These are phyloP conservation scores for Parazoanthus swiftii DNA, from an alignment of 92 coral and sea anemone genomes.

Conservation along the genomic window DNA sequence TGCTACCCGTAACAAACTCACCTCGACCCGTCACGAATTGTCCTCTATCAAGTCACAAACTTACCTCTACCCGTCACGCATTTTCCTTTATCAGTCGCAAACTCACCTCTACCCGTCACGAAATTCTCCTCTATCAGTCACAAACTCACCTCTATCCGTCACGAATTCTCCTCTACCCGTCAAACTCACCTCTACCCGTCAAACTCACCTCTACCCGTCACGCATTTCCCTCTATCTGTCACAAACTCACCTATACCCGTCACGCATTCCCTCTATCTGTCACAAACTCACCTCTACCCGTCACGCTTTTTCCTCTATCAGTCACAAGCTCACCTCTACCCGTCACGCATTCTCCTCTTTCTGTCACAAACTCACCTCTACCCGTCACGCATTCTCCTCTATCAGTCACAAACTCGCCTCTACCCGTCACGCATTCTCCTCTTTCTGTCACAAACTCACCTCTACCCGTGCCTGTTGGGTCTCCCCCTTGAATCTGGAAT, in stretches of 20 bases:
- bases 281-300: background rate
- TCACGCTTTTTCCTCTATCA: conserved; percentile 21
- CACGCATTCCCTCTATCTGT: background rate
- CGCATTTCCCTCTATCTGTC: background rate
- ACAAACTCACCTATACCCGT: background rate
- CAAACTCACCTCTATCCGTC: no score
- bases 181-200: no score
- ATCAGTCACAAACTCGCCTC: background rate
- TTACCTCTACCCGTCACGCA: background rate
- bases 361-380: background rate
- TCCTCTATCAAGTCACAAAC: background rate
- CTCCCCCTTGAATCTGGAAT: conserved; percentile 97
- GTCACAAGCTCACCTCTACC: background rate
- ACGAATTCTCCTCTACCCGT: no score
- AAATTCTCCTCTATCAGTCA: no score
- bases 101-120: no score
- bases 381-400: background rate
- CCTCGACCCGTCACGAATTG: background rate
- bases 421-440: background rate
- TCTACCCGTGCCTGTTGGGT: conserved; percentile 95
- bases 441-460: conserved; percentile 49
- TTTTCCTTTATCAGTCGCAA: no score
- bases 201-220: no score
- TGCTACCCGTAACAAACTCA: no score
- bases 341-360: background rate